Percentiles rank a stretch among this genome's conserved stretches.
phyloP scores from a whole-genome alignment of 2,888 invertebrate species.

The Caenorhabditis sp. region DNA sequence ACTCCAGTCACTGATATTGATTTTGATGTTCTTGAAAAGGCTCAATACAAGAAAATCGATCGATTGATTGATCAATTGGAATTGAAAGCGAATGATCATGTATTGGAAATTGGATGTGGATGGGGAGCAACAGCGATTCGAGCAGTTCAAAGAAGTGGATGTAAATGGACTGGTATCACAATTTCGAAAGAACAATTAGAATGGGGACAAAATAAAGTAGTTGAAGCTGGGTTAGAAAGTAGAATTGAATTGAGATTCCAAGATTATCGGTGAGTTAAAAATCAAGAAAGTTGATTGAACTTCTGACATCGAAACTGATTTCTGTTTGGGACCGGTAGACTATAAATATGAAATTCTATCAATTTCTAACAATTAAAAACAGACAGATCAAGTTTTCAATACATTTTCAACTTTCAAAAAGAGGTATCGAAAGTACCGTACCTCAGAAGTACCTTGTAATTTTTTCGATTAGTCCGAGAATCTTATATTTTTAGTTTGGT shows the following conservation, averaged over 20 bases:
- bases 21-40: slow-evolving; percentile 44
- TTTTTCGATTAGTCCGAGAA: no score
- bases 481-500: no score
- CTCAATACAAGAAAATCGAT: slow-evolving; percentile 59
- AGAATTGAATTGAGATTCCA: slow-evolving; percentile 57
- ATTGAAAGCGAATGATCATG: slow-evolving; percentile 49
- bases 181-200: slow-evolving; percentile 63
- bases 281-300: not conserved
- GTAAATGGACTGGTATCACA: slow-evolving; percentile 66
- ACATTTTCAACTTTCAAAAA: no score
- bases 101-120: slow-evolving; percentile 67
- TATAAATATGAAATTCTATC: no score
- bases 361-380: no score
- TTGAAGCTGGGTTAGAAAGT: slow-evolving; percentile 50
- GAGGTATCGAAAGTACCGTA: no score
- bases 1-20: slow-evolving; percentile 34
- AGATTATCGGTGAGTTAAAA: slow-evolving; percentile 56
- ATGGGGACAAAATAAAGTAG: slow-evolving; percentile 50
- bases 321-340: no score
- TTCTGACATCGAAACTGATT: no score
- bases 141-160: slow-evolving; percentile 54
- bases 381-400: no score
- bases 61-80: slow-evolving; percentile 50
- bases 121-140: slow-evolving; percentile 63
- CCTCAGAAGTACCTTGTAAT: no score